phyloP scores from a whole-genome alignment of 2,113 vertebrate genomes.

The Philantomba maxwellii region DNA sequence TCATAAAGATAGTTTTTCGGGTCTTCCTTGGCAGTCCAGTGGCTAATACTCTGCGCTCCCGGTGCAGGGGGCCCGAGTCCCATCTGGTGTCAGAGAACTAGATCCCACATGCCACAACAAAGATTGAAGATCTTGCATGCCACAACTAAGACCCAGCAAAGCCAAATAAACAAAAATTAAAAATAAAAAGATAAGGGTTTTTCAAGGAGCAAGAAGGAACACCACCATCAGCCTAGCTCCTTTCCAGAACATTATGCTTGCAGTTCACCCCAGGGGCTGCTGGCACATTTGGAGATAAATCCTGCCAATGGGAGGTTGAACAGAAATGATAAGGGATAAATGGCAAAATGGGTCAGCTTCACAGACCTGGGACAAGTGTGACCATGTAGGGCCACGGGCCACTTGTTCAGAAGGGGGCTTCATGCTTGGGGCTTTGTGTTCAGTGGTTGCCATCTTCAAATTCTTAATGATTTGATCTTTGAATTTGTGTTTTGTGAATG shows the following conservation, averaged over 20 bases:
- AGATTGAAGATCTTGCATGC: background rate
- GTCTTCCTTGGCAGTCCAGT: background rate
- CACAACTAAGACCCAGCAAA: background rate
- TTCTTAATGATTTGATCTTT: background rate
- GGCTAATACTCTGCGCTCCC: background rate
- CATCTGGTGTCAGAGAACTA: background rate
- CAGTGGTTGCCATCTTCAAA: background rate
- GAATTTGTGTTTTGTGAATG: background rate
- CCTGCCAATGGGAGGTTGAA: background rate
- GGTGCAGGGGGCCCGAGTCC: background rate
- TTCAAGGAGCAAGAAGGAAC: background rate
- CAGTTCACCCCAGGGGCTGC: background rate
- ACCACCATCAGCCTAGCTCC: background rate
- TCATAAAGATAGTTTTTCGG: background rate
- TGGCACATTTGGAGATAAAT: background rate
- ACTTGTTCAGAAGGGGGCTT: background rate
- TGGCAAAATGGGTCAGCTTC: background rate
- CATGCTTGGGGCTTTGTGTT: background rate
- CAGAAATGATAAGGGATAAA: background rate
- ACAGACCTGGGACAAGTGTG: background rate
- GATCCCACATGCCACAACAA: background rate
- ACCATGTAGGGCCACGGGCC: background rate
- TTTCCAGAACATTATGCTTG: background rate
- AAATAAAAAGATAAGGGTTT: background rate
- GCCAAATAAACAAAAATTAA: background rate